Conservation (phyloP, 2,888 invertebrate genomes). For the Nesidiocoris tenuis region DNA sequence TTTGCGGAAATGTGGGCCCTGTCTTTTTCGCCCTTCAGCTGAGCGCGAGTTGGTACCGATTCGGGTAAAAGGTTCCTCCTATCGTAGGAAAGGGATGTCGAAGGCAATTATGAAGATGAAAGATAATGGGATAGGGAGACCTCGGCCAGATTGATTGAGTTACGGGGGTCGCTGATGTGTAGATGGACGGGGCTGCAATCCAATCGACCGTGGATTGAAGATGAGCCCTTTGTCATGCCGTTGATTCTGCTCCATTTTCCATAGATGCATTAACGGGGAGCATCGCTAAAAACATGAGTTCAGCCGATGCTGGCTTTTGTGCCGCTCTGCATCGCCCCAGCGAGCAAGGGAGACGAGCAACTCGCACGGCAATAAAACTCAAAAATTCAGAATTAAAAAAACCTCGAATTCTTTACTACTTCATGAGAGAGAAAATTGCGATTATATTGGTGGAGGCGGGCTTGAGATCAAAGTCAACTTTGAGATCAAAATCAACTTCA, state of each 20-base stretch:
- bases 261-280: not conserved
- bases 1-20: not conserved
- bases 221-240: constrained; percentile 18
- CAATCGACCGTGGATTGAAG: constrained; percentile 12
- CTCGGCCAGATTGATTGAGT: constrained; percentile 18
- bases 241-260: not conserved
- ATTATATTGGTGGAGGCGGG: too few species aligned
- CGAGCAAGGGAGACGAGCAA: too few species aligned
- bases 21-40: not conserved
- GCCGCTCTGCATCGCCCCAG: too few species aligned
- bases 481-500: too few species aligned
- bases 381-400: too few species aligned
- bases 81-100: not conserved
- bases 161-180: not conserved
- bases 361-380: too few species aligned
- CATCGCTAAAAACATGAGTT: not conserved
- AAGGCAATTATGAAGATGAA: constrained; percentile 33
- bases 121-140: constrained; percentile 7
- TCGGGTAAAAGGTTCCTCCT: not conserved
- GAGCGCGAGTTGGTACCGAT: not conserved
- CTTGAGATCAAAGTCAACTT: too few species aligned
- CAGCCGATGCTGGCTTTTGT: not conserved
- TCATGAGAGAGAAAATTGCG: too few species aligned
- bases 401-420: too few species aligned
- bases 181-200: constrained; percentile 12